A percentile compares a stretch with the other conserved stretches of the same genome.
Evolutionary conservation across 2,113 vertebrate species (phyloP).

Genomic region (Vidua macroura): DNA sequence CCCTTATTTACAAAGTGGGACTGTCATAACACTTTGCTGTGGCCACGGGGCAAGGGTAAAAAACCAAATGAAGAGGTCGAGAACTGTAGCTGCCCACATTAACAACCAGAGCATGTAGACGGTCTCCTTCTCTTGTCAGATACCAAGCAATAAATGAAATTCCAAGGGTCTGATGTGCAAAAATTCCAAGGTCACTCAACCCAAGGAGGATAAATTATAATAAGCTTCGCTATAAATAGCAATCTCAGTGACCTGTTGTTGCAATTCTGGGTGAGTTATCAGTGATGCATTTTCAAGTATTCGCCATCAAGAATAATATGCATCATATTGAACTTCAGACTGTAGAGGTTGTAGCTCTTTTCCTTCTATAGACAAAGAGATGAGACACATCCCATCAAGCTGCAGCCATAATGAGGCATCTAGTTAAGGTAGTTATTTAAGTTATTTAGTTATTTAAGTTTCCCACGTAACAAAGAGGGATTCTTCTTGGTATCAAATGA

Average conservation of each 20-base stretch:
- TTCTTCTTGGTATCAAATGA: background rate
- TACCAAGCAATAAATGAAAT: constrained; percentile 28
- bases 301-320: background rate
- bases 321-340: background rate
- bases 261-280: background rate
- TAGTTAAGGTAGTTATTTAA: background rate
- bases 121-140: background rate
- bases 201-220: constrained; percentile 15
- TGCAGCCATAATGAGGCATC: background rate
- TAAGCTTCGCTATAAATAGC: background rate
- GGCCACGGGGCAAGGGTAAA: accelerated
- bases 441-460: background rate
- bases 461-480: background rate
- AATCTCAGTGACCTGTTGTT: constrained; percentile 25
- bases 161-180: constrained; percentile 35
- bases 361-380: background rate
- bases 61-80: background rate
- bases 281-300: constrained; percentile 12
- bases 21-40: background rate
- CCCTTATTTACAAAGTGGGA: background rate
- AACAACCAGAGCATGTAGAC: background rate
- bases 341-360: background rate
- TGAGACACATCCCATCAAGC: background rate
- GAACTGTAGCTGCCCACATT: background rate
- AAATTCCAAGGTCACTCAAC: constrained; percentile 24